Percentiles rank a stretch among this genome's conserved stretches.
Conservation (phyloP, 2,888 invertebrate genomes). For the Hydrotaea cyrtoneurina region DNA sequence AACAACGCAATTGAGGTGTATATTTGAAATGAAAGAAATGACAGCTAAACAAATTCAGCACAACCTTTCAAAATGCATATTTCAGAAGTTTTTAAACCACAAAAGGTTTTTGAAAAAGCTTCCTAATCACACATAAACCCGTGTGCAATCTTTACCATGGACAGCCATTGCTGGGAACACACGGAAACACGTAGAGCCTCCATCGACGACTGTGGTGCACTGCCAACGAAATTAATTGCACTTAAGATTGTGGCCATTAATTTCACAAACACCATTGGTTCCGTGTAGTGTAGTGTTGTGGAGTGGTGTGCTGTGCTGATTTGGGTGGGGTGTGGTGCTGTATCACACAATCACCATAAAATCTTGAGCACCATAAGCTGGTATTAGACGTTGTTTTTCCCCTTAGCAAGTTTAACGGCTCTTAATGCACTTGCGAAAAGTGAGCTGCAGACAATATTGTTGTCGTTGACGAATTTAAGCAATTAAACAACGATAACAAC, state of each 20-base stretch:
- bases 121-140: neutral
- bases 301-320: neutral
- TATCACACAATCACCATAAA: constrained; percentile 32
- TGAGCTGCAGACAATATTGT: constrained; percentile 48
- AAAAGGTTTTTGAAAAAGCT: neutral
- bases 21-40: too few relatives aligned
- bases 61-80: too few relatives aligned
- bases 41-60: too few relatives aligned
- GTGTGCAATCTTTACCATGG: neutral
- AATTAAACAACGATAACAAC: constrained; percentile 61
- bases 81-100: too few relatives aligned
- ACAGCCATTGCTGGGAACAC: neutral
- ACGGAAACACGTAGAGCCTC: neutral
- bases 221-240: constrained; percentile 4
- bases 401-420: neutral
- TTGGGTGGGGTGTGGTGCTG: neutral
- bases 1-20: too few relatives aligned
- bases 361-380: constrained; percentile 33
- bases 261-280: constrained; percentile 11
- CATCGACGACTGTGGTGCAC: neutral
- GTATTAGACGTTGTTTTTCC: constrained; percentile 1
- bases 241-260: constrained; percentile 26
- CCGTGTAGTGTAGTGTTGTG: neutral
- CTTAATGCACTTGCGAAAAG: constrained; percentile 22
- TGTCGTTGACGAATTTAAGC: constrained; percentile 56